These are phyloP conservation scores for Eira barbara DNA, from an alignment of 2,113 vertebrate genomes.

Conservation along the genomic window DNA sequence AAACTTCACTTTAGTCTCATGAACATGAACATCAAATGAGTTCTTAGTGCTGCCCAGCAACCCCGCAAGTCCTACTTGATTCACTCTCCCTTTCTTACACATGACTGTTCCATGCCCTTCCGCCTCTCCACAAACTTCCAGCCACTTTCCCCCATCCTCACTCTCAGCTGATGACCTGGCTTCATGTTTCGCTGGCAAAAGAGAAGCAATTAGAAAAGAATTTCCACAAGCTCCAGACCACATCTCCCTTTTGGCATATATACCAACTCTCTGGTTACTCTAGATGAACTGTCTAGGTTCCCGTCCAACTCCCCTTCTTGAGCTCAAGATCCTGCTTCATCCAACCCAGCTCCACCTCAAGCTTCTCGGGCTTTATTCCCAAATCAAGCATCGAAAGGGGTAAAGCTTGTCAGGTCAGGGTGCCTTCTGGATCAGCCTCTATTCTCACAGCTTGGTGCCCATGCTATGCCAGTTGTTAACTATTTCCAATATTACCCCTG, in stretches of 20 bases:
- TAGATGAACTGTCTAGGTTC: not conserved
- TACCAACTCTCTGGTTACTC: not conserved
- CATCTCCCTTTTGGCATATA: not conserved
- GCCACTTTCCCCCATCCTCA: not conserved
- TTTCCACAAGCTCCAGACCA: not conserved
- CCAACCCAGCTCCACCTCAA: not conserved
- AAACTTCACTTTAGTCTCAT: not conserved
- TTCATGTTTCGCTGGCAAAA: not conserved
- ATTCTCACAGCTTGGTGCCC: not conserved
- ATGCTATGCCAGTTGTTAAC: not conserved
- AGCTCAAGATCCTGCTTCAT: not conserved
- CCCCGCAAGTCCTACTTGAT: not conserved
- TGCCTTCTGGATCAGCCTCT: not conserved
- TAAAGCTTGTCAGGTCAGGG: not conserved
- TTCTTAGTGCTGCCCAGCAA: not conserved
- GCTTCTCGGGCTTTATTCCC: not conserved
- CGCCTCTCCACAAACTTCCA: too few relatives aligned
- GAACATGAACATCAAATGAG: not conserved
- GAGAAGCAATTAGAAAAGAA: constrained; percentile 5
- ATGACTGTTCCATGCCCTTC: not conserved
- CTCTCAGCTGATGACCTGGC: not conserved
- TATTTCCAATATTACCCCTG: not conserved
- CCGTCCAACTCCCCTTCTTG: not conserved
- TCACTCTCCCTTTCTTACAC: not conserved
- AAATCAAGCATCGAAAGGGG: not conserved